phyloP scores from a whole-genome alignment of 2,888 invertebrate species.

The Encarsia formosa region DNA sequence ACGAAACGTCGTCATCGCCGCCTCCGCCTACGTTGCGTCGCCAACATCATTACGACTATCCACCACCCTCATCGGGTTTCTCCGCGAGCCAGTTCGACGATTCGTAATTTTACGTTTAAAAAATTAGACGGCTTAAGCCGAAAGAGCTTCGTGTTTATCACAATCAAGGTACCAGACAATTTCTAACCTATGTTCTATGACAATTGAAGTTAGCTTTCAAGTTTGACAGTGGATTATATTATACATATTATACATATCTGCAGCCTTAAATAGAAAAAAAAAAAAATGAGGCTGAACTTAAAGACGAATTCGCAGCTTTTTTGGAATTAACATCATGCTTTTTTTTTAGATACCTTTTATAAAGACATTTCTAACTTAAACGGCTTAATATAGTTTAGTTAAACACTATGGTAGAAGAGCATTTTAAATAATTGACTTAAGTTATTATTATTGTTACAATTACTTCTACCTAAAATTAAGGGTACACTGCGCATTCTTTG shows the following conservation, averaged over 20 bases:
- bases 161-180: too few species aligned
- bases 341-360: constrained; percentile 17
- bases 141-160: too few species aligned
- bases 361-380: constrained; percentile 6
- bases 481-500: too few species aligned
- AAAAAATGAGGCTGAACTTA: neutral
- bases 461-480: too few species aligned
- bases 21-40: constrained; percentile 1
- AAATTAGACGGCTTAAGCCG: too few species aligned
- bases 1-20: constrained; percentile 25
- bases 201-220: too few species aligned
- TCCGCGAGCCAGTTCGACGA: constrained; percentile 27
- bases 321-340: constrained; percentile 16
- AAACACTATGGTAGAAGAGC: constrained; percentile 2
- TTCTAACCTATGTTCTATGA: too few species aligned
- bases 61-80: constrained; percentile 21
- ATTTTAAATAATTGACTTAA: neutral
- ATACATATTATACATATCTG: constrained; percentile 26
- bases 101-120: constrained; percentile 1
- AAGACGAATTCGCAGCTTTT: constrained; percentile 17
- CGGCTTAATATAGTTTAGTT: constrained; percentile 8
- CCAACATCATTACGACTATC: constrained; percentile 5
- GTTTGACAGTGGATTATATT: too few species aligned
- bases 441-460: too few species aligned
- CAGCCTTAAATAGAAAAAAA: too few species aligned